Evolutionary conservation across 2,888 invertebrate species (phyloP).

Genomic region (Apodemia duryi): DNA sequence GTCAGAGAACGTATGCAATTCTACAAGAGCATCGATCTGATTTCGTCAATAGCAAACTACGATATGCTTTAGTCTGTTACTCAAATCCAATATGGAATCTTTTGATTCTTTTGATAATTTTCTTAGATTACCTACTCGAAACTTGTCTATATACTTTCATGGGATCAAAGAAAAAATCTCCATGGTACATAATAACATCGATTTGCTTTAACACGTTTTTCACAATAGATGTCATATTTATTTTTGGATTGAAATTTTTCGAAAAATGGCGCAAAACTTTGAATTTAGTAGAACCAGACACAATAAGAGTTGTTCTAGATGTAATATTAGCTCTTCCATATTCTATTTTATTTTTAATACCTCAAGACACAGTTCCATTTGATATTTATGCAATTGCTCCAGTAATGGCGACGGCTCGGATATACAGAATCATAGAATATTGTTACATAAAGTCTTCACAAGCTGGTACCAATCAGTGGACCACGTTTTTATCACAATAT

Average conservation of each 20-base stretch:
- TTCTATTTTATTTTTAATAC: slow-evolving; percentile 53
- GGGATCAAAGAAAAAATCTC: slow-evolving; percentile 41
- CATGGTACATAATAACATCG: slow-evolving; percentile 48
- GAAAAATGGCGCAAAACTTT: slow-evolving; percentile 68
- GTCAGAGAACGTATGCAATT: slow-evolving; percentile 58
- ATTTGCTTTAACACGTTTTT: slow-evolving; percentile 56
- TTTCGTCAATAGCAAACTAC: slow-evolving; percentile 53
- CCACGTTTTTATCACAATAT: slow-evolving; percentile 69
- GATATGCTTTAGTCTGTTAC: slow-evolving; percentile 57
- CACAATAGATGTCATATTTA: slow-evolving; percentile 52
- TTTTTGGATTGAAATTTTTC: slow-evolving; percentile 60
- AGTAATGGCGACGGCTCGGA: slow-evolving; percentile 55
- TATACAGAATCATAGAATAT: slow-evolving; percentile 63
- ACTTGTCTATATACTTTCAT: slow-evolving; percentile 62
- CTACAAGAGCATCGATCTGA: slow-evolving; percentile 60
- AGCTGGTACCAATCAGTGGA: slow-evolving; percentile 72
- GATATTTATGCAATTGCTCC: slow-evolving; percentile 59
- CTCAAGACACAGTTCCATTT: slow-evolving; percentile 35
- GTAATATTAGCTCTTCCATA: slow-evolving; percentile 58
- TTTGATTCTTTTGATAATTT: slow-evolving; percentile 52
- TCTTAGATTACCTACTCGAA: slow-evolving; percentile 58
- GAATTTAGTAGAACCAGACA: slow-evolving; percentile 65
- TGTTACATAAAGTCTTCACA: slow-evolving; percentile 62
- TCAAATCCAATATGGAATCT: slow-evolving; percentile 60
- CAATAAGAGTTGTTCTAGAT: slow-evolving; percentile 51